These are phyloP conservation scores for Tiliacea aurago DNA, from an alignment of 2,888 invertebrate genomes.

Conservation along the genomic window DNA sequence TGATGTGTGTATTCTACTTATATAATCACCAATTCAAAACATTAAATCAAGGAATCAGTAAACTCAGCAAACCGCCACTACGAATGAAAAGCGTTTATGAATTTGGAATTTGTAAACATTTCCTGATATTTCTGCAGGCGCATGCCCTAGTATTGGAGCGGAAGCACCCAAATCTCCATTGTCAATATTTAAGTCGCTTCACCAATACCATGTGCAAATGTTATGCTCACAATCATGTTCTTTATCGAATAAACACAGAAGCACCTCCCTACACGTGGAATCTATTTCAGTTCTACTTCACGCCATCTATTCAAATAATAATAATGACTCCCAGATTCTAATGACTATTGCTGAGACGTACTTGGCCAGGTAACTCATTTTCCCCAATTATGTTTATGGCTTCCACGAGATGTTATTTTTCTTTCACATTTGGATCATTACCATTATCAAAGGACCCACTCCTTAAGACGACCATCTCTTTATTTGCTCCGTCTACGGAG, in stretches of 20 bases:
- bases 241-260: slow-evolving; percentile 49
- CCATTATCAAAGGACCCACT: slow-evolving; percentile 16
- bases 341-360: slow-evolving; percentile 1
- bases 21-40: not conserved
- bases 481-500: slow-evolving; percentile 35
- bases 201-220: slow-evolving; percentile 27
- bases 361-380: slow-evolving; percentile 30
- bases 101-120: slow-evolving; percentile 14
- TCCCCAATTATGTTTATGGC: slow-evolving; percentile 2
- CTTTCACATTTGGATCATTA: not conserved
- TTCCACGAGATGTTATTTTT: slow-evolving; percentile 6
- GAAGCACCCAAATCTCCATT: slow-evolving; percentile 41
- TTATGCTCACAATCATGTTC: slow-evolving; percentile 45
- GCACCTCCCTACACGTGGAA: slow-evolving; percentile 33
- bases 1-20: not conserved
- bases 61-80: not conserved
- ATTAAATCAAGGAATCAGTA: not conserved
- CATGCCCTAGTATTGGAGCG: slow-evolving; percentile 9
- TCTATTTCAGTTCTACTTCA: slow-evolving; percentile 48
- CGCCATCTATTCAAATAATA: not conserved
- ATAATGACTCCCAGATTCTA: slow-evolving; percentile 16
- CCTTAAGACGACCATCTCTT: slow-evolving; percentile 32
- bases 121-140: slow-evolving; percentile 5
- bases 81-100: not conserved
- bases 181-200: slow-evolving; percentile 40